Conservation (phyloP, 2,113 vertebrate genomes). For the Pantherophis guttatus region DNA sequence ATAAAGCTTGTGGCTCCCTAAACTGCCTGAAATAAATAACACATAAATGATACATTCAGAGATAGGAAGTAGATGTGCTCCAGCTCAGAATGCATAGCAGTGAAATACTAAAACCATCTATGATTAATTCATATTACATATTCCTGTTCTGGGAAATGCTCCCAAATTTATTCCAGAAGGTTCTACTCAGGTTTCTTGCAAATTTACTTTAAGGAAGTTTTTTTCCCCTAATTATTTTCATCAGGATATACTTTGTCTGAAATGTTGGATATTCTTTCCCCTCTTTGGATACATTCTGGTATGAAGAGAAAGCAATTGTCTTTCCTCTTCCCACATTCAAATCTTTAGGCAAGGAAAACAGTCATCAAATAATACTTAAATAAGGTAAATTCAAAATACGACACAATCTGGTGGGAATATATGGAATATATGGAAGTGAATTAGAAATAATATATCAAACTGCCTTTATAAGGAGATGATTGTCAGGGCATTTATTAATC, state of each 20-base stretch:
- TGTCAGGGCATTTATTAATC: no score
- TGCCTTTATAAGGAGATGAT: neutral
- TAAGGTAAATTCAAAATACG: neutral
- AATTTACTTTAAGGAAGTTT: constrained; percentile 25
- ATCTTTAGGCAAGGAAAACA: neutral
- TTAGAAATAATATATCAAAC: neutral
- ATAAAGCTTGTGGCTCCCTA: constrained; percentile 42
- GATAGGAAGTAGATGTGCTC: constrained; percentile 37
- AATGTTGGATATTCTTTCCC: constrained; percentile 26
- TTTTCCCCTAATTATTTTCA: neutral
- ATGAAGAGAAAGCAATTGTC: neutral
- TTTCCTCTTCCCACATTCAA: neutral
- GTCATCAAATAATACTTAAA: neutral
- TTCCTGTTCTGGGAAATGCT: constrained; percentile 14
- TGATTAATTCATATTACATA: constrained; percentile 43
- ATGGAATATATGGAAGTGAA: neutral
- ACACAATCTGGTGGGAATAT: neutral
- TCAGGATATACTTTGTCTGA: neutral
- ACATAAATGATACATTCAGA: constrained; percentile 56
- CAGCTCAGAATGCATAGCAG: constrained; percentile 42
- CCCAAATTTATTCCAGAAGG: constrained; percentile 41
- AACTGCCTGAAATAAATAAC: constrained; percentile 55
- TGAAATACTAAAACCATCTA: constrained; percentile 39
- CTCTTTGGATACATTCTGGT: neutral
- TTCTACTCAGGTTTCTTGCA: constrained; percentile 30